Conservation (phyloP, 2,888 invertebrate genomes). For the Aphelenchoides bicaudatus region DNA sequence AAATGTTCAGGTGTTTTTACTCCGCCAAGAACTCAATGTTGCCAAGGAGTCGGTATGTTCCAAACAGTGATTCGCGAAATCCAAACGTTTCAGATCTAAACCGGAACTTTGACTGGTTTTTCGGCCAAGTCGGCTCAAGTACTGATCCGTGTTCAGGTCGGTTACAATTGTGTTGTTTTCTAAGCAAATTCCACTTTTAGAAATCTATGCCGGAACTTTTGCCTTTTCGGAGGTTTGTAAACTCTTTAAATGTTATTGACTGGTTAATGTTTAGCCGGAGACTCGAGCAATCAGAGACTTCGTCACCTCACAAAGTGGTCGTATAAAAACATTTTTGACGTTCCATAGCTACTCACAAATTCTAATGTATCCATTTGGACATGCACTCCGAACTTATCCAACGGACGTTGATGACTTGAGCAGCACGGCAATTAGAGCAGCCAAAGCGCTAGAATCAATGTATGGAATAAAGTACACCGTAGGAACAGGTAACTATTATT, state of each 20-base stretch:
- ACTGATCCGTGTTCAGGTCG: conserved; percentile 58
- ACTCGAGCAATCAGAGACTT: conserved; percentile 57
- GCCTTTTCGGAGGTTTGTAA: conserved; percentile 61
- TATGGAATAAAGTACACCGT: conserved; percentile 59
- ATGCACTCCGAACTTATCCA: conserved; percentile 53
- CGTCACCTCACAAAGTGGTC: conserved; percentile 39
- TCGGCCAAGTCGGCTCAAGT: conserved; percentile 57
- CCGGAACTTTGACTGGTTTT: conserved; percentile 61
- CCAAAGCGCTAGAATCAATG: conserved; percentile 47
- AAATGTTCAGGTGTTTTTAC: conserved; percentile 47
- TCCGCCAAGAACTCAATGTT: conserved; percentile 54
- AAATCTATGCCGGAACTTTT: conserved; percentile 55
- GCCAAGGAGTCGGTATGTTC: conserved; percentile 60
- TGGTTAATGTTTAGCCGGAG: no score
- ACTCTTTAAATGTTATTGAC: no score
- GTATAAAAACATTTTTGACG: conserved; percentile 56
- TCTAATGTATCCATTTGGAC: conserved; percentile 61
- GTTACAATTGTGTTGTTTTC: no score
- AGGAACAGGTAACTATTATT: conserved; percentile 57
- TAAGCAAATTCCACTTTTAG: no score
- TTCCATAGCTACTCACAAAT: conserved; percentile 58
- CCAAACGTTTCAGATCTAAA: no score
- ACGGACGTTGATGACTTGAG: conserved; percentile 47
- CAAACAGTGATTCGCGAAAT: no score
- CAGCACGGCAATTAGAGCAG: conserved; percentile 50